Conservation (phyloP, 1,140 invertebrate genomes). For the Tetragonula clypearis region DNA sequence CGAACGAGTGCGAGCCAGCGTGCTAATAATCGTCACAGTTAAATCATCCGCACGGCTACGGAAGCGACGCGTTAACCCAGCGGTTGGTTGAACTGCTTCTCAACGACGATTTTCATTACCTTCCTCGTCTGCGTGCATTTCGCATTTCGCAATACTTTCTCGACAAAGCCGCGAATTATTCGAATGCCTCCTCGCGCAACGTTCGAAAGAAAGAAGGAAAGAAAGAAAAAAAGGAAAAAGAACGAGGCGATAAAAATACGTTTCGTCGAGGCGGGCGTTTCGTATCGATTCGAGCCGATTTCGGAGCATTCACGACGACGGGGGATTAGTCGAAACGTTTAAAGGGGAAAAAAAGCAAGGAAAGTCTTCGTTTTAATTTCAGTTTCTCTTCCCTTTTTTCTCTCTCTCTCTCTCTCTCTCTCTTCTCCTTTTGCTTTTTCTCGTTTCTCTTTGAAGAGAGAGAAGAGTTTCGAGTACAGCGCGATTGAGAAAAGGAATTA, state of each 20-base stretch:
- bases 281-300: not conserved
- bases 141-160: conserved; percentile 7
- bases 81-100: conserved; percentile 32
- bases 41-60: conserved; percentile 41
- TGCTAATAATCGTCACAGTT: conserved; percentile 52
- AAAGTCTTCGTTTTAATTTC: not conserved
- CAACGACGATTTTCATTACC: conserved; percentile 21
- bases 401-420: no score
- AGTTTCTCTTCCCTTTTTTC: no score
- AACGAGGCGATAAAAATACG: conserved; percentile 45
- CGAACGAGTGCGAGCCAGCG: conserved; percentile 6
- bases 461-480: not conserved
- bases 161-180: conserved; percentile 25
- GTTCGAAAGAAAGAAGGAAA: no score
- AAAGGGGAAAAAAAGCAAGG: not conserved
- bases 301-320: not conserved
- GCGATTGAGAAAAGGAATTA: not conserved
- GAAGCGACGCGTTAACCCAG: conserved; percentile 49
- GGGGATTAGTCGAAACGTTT: not conserved
- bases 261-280: not conserved
- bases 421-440: not conserved
- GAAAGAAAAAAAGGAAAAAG: no score
- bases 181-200: conserved; percentile 17
- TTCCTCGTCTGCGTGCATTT: conserved; percentile 43
- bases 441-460: not conserved